Evolutionary conservation across 1,140 invertebrate species (phyloP).

Genomic region (Lepeophtheirus salmonis): DNA sequence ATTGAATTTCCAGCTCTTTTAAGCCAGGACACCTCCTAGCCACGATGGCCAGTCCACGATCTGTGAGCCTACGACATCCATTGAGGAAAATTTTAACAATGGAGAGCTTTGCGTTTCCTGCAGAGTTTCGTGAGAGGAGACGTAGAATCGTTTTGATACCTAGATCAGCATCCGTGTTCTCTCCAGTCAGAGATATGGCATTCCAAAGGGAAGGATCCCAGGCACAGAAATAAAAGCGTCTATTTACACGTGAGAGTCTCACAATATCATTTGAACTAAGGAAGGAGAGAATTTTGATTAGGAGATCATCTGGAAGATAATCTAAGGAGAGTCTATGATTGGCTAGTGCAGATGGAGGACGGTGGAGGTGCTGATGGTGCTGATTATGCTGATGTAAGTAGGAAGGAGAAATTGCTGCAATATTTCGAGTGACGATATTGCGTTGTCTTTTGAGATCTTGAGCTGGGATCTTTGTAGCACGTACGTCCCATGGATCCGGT

Average conservation of each 20-base stretch:
- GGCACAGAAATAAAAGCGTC: slow-evolving; percentile 53
- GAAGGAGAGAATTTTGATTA: slow-evolving; percentile 45
- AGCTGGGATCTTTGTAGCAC: background rate
- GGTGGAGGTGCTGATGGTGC: background rate
- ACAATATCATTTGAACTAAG: slow-evolving; percentile 57
- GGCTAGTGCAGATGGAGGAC: background rate
- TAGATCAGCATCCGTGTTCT: slow-evolving; percentile 43
- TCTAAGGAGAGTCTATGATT: slow-evolving; percentile 25
- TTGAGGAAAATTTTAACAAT: slow-evolving; percentile 36
- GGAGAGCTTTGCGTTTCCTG: background rate
- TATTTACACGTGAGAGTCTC: slow-evolving; percentile 54
- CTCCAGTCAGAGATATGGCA: slow-evolving; percentile 41
- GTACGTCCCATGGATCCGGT: background rate
- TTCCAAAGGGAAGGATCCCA: slow-evolving; percentile 61
- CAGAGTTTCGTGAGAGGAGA: slow-evolving; percentile 19
- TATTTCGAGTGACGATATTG: background rate
- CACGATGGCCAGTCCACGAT: slow-evolving; percentile 45
- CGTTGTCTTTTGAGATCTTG: background rate
- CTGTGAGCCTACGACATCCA: slow-evolving; percentile 50
- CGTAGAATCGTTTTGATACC: slow-evolving; percentile 38
- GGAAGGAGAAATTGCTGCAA: background rate
- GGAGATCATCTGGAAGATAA: slow-evolving; percentile 33
- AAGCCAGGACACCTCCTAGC: slow-evolving; percentile 49
- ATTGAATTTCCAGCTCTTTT: slow-evolving; percentile 46
- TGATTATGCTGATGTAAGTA: background rate